Evolutionary conservation across 2,888 invertebrate species (phyloP).

Genomic region (Lasioglossum figueresi): DNA sequence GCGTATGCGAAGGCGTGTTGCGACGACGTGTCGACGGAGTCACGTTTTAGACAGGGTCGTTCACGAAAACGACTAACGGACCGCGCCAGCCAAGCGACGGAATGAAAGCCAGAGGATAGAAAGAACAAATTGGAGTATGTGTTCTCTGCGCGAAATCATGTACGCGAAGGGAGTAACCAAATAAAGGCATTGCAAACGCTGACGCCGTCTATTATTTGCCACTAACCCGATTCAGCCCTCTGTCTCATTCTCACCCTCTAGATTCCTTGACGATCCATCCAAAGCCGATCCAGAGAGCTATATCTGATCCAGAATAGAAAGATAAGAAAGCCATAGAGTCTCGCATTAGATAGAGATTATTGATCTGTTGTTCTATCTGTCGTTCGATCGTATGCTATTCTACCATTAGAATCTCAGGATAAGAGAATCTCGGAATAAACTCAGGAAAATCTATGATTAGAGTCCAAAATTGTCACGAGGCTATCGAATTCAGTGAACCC

Average conservation of each 20-base stretch:
- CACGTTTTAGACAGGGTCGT: constrained; percentile 31
- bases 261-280: neutral
- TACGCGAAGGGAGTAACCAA: constrained; percentile 77
- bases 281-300: neutral
- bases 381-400: too few relatives aligned
- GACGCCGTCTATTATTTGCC: constrained; percentile 59
- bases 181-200: constrained; percentile 79
- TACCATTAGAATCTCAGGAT: too few relatives aligned
- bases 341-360: neutral
- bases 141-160: constrained; percentile 71
- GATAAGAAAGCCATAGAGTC: neutral
- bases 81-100: constrained; percentile 26
- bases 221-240: neutral
- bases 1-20: constrained; percentile 10
- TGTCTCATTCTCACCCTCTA: neutral
- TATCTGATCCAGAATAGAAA: neutral
- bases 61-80: constrained; percentile 22
- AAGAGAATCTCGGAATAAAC: too few relatives aligned
- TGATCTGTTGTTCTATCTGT: neutral
- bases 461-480: neutral
- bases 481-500: neutral
- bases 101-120: constrained; percentile 34
- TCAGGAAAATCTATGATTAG: neutral
- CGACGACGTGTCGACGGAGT: neutral
- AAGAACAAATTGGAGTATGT: constrained; percentile 46